Conservation (phyloP, 2,113 vertebrate species). For the Burhinus bistriatus region DNA sequence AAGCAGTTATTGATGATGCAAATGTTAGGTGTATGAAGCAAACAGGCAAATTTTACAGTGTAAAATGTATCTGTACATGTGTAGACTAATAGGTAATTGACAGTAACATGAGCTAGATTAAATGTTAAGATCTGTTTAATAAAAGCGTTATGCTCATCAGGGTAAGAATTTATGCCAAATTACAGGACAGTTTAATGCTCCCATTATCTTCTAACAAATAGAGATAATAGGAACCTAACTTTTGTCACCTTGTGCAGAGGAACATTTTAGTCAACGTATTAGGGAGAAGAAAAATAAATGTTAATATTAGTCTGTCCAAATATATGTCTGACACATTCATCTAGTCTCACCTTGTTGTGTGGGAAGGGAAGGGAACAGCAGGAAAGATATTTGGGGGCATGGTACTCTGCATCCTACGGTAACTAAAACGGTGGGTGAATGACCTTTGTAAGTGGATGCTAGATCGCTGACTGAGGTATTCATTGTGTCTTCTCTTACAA, state of each 20-base stretch:
- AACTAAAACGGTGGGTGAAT: neutral
- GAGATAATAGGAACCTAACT: neutral
- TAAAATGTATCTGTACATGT: neutral
- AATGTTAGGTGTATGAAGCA: neutral
- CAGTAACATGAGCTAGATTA: neutral
- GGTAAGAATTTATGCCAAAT: neutral
- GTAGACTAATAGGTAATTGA: neutral
- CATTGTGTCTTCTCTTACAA: neutral
- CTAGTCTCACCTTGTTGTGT: neutral
- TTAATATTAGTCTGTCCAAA: neutral
- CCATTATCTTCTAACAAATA: neutral
- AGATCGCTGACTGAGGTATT: neutral
- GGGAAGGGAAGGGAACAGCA: neutral
- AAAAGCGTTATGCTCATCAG: neutral
- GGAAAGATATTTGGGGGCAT: neutral
- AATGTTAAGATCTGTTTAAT: neutral
- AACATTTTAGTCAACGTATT: neutral
- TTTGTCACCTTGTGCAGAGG: neutral
- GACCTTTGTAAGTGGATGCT: neutral
- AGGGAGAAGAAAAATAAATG: neutral
- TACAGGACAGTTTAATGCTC: neutral
- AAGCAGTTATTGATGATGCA: neutral
- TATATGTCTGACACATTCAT: neutral
- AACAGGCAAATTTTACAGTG: neutral
- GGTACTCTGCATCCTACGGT: neutral